phyloP scores from a whole-genome alignment of 2,888 invertebrate species.

The Drosophila hamatofila region DNA sequence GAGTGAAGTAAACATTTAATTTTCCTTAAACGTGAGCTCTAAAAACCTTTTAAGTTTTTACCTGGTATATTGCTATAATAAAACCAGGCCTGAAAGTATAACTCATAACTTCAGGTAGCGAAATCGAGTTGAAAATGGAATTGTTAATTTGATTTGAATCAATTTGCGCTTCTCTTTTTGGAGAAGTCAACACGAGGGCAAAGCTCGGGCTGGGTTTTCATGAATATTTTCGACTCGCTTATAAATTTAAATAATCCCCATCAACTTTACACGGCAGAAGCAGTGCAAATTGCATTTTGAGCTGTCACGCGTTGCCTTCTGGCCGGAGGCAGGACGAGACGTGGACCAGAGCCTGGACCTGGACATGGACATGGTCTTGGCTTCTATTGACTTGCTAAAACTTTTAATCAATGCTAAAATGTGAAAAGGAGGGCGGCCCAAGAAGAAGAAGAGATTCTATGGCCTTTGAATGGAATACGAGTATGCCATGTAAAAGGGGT shows the following conservation, averaged over 20 bases:
- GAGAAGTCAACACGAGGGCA: conserved; percentile 4
- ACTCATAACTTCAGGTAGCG: not conserved
- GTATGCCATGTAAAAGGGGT: not conserved
- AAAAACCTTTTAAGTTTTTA: not conserved
- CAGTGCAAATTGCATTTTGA: conserved; percentile 75
- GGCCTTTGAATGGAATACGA: conserved; percentile 9
- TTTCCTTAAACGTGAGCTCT: not conserved
- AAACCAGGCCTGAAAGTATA: not conserved
- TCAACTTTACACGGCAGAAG: conserved; percentile 34
- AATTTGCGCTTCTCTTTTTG: conserved; percentile 8
- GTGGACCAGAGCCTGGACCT: not conserved
- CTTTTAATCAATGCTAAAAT: conserved; percentile 69
- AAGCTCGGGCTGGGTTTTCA: conserved; percentile 34
- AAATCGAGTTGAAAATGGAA: conserved; percentile 6
- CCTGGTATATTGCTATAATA: not conserved
- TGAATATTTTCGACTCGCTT: conserved; percentile 55
- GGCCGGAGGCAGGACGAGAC: conserved; percentile 14
- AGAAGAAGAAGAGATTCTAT: not conserved
- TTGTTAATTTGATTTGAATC: conserved; percentile 11
- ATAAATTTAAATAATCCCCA: conserved; percentile 59
- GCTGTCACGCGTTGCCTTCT: conserved; percentile 58
- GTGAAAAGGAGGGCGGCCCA: conserved; percentile 11
- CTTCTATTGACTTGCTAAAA: conserved; percentile 69
- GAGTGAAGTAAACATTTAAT: too few species aligned
- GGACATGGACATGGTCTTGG: conserved; percentile 14